Evolutionary conservation across 2,113 vertebrate genomes (phyloP).

Genomic region (Podarcis raffonei): DNA sequence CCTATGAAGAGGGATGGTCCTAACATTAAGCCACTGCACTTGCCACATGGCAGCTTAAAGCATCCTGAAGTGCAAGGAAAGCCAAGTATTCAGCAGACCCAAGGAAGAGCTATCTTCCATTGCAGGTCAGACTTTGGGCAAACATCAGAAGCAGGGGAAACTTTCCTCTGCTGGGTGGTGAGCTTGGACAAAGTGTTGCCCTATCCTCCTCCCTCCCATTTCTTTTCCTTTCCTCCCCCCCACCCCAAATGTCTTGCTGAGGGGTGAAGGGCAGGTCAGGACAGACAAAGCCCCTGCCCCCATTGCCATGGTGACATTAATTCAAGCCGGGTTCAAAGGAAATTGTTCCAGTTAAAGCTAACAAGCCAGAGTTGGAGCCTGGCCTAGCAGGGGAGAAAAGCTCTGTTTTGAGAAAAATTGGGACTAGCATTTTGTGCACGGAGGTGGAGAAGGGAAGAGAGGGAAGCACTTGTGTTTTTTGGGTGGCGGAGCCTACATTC

Average conservation of each 20-base stretch:
- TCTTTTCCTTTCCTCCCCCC: not conserved
- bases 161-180: not conserved
- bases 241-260: slow-evolving; percentile 9
- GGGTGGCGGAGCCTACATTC: rapidly evolving
- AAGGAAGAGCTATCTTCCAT: not conserved
- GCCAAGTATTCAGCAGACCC: not conserved
- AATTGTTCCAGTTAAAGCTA: slow-evolving; percentile 73
- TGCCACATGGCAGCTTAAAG: no score
- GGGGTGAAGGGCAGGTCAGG: slow-evolving; percentile 74
- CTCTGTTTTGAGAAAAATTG: slow-evolving; percentile 53
- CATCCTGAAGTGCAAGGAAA: not conserved
- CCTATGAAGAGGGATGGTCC: no score
- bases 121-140: not conserved
- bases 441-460: slow-evolving; percentile 37
- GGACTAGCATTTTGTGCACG: slow-evolving; percentile 52
- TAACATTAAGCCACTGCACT: no score
- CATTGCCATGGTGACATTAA: slow-evolving; percentile 80
- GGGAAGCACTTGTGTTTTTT: slow-evolving; percentile 13
- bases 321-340: slow-evolving; percentile 82
- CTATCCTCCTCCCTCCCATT: not conserved
- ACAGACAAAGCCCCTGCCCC: slow-evolving; percentile 67
- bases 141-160: not conserved
- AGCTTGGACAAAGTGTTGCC: not conserved
- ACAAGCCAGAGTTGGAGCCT: slow-evolving; percentile 63
- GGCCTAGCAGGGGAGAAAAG: slow-evolving; percentile 63